phyloP scores from a whole-genome alignment of 35 echinoderm and acorn worm species.

The Acanthaster planci region DNA sequence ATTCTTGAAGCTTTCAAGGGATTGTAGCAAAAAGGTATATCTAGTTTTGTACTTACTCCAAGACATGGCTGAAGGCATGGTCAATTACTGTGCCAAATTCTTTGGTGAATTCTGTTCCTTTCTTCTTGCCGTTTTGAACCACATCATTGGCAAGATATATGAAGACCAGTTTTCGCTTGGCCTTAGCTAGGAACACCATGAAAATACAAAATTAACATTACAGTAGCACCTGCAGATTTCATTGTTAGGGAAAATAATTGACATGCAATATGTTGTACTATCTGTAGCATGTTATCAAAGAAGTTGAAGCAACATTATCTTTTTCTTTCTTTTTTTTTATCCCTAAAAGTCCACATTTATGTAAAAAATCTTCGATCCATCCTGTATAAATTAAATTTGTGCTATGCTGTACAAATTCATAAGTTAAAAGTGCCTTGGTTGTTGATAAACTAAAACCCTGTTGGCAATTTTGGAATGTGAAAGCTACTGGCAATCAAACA shows the following conservation, averaged over 20 bases:
- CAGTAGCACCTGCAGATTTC: neutral
- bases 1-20: no score
- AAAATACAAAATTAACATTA: neutral
- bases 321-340: no score
- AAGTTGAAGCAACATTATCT: no score
- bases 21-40: neutral
- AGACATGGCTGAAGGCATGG: constrained; percentile 78
- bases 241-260: neutral
- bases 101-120: constrained; percentile 86
- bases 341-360: no score
- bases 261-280: neutral
- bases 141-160: constrained; percentile 99
- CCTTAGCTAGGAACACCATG: constrained; percentile 65
- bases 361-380: no score
- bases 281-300: neutral
- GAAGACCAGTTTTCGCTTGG: constrained; percentile 72
- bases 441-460: no score
- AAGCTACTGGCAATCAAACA: no score
- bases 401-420: no score
- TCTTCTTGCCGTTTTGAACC: constrained; percentile 96
- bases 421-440: no score
- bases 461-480: no score
- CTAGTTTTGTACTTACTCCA: constrained; percentile 46
- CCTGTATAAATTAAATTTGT: no score
- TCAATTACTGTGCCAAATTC: constrained; percentile 75